Conservation (phyloP, 1,140 invertebrate species). For the Rhopalosiphum maidis region DNA sequence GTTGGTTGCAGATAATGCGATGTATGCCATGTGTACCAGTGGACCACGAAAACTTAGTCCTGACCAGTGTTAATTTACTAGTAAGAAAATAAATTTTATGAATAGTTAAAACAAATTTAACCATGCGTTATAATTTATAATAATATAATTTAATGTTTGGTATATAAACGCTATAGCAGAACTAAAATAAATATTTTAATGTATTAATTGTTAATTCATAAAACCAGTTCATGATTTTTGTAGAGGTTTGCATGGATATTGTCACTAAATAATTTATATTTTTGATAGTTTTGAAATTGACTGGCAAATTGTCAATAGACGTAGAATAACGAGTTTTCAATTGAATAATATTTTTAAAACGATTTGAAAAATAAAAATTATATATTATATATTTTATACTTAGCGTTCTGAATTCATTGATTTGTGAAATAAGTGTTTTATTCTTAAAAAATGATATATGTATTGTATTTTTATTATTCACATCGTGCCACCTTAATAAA, state of each 20-base stretch:
- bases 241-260: neutral
- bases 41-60: neutral
- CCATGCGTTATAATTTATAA: neutral
- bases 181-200: neutral
- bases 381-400: neutral
- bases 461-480: neutral
- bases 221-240: neutral
- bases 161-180: neutral
- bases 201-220: neutral
- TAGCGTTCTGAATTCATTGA: too few relatives aligned
- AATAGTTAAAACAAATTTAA: neutral
- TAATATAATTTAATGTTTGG: neutral
- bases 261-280: neutral
- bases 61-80: neutral
- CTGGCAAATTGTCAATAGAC: neutral
- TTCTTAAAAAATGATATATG: too few relatives aligned
- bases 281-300: neutral
- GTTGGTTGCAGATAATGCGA: neutral
- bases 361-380: neutral
- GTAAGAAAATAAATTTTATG: neutral
- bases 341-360: neutral
- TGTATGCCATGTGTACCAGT: neutral
- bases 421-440: too few relatives aligned
- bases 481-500: neutral
- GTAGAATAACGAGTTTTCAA: neutral